Conservation (phyloP, 2,888 invertebrate genomes). For the Drosophila diplacantha region DNA sequence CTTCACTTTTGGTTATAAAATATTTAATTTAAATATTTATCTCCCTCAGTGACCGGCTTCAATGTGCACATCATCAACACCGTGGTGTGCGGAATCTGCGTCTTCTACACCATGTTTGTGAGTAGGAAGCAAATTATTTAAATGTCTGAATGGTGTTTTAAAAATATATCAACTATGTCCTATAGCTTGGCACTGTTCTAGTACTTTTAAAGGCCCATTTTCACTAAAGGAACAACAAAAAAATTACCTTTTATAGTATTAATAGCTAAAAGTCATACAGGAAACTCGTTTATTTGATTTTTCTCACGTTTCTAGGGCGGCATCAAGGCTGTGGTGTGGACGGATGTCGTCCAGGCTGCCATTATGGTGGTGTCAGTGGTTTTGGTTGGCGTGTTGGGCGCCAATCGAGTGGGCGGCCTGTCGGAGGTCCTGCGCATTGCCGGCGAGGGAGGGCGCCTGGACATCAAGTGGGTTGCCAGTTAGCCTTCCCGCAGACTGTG, state of each 20-base stretch:
- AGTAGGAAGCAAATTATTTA: constrained; percentile 60
- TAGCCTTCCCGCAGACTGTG: fast-evolving
- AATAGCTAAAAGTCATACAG: not conserved
- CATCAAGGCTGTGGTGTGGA: constrained; percentile 80
- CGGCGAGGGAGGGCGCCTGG: constrained; percentile 74
- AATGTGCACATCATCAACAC: constrained; percentile 80
- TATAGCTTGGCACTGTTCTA: no score
- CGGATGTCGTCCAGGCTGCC: constrained; percentile 78
- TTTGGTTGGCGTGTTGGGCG: constrained; percentile 76
- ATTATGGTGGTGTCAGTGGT: constrained; percentile 77
- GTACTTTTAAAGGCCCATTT: no score
- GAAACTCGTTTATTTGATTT: not conserved
- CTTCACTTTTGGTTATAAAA: not conserved
- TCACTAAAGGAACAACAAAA: no score
- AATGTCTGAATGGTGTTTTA: no score
- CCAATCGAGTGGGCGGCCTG: constrained; percentile 76
- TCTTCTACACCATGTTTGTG: constrained; percentile 81
- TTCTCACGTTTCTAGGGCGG: constrained; percentile 74
- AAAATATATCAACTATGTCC: no score
- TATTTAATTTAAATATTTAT: no score
- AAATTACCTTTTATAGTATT: not conserved
- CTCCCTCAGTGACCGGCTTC: constrained; percentile 79
- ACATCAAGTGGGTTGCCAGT: constrained; percentile 72
- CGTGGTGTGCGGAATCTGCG: constrained; percentile 80
- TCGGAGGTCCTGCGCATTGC: constrained; percentile 74